Base-by-base conservation (phyloP, 2,113 vertebrate species). In the Alethe castanea region DNA sequence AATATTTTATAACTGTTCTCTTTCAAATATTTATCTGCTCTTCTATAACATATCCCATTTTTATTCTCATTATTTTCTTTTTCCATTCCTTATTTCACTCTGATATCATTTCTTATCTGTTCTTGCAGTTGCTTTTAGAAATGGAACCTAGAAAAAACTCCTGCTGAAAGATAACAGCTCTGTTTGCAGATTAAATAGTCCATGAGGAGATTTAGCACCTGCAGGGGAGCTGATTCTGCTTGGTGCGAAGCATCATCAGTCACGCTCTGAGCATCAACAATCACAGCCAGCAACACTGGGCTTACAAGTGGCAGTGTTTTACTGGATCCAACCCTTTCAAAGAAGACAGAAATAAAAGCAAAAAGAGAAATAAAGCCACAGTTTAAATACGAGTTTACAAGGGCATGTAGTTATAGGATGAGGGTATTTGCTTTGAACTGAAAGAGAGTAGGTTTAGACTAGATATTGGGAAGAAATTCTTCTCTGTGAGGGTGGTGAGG, bases 141-240 rank as follows among this genome's bases (percentile, higher is more conserved):
- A 91, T 23, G 35, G 36, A 81, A 90, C 56, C 38, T 83, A 86
- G 57, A 52, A 73, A 87, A 96, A 94, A 62, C 36, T 88, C 79
- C 35, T 19, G 28, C 62, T 81, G 67, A 78, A 95, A 94, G 86
- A 95, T 94, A 95, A 92, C 70, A 73, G 60, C 71, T 90, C 60
- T 92, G 91, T 88, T 94, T 92, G 86, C 88, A 90, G 78, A 91
- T 91, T 86, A 94, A 93, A 90, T 29, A 90, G 74, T 74, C 72
- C 54, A 82, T 54, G 54, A 88, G 86, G 90, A 92, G 65, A 95
- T 86, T 79, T 81, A 83, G 38, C 62, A 92, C 48, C 79, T 86
- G 80, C 64, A 72, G 66, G 66, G 74, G 76, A 91, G 66, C 53
- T 5, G 8, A 94, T 92, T 76, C 93, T 91, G 67, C 38, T 53